Evolutionary conservation across 2,113 vertebrate genomes (phyloP).

Genomic region (Rafetus swinhoei): DNA sequence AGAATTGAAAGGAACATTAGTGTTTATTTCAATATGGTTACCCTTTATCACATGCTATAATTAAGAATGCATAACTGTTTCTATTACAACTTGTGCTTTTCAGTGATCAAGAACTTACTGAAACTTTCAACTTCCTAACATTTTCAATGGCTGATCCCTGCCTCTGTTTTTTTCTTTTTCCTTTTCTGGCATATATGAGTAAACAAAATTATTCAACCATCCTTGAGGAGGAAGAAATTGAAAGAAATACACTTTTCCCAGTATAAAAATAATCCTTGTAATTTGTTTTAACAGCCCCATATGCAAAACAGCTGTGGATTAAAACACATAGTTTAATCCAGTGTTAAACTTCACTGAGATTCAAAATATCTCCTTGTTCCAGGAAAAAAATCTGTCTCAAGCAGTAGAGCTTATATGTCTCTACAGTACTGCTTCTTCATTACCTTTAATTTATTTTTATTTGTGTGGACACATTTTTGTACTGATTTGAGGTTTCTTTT

Average conservation of each 20-base stretch:
- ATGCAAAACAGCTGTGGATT: background rate
- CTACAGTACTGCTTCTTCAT: background rate
- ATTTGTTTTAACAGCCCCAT: background rate
- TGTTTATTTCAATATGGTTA: background rate
- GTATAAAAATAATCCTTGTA: background rate
- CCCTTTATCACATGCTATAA: background rate
- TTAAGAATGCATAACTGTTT: conserved; percentile 26
- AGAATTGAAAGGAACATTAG: background rate
- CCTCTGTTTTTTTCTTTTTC: background rate
- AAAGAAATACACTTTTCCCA: background rate
- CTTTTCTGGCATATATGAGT: background rate
- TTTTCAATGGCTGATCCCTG: background rate
- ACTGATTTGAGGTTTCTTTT: background rate
- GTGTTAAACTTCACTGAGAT: background rate
- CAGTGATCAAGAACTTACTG: background rate
- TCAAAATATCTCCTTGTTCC: background rate
- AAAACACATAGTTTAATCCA: background rate
- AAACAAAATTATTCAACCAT: background rate
- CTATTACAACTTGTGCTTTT: background rate
- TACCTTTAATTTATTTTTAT: background rate
- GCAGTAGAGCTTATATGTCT: background rate
- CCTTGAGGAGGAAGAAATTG: background rate
- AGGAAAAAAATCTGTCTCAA: background rate
- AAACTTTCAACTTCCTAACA: background rate
- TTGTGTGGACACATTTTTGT: background rate